These are phyloP conservation scores for Endomychus coccineus DNA, from an alignment of 2,888 invertebrate genomes.

Conservation along the genomic window DNA sequence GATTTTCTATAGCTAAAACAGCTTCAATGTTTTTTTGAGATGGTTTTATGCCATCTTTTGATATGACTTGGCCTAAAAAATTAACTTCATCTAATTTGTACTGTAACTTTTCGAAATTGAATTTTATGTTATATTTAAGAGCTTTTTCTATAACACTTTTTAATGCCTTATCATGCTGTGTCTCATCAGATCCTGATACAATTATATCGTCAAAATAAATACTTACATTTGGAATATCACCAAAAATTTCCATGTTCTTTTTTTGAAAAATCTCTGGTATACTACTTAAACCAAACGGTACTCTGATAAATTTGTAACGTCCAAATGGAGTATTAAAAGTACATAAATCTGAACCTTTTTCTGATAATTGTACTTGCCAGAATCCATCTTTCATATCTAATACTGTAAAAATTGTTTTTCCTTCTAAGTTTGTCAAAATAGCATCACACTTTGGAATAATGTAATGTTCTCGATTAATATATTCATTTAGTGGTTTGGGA, in stretches of 20 bases:
- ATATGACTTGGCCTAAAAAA: constrained; percentile 18
- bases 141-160: constrained; percentile 16
- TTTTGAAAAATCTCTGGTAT: constrained; percentile 3
- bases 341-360: constrained; percentile 3
- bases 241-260: constrained; percentile 4
- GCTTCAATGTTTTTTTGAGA: constrained; percentile 16
- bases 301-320: no score
- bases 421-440: constrained; percentile 1
- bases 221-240: constrained; percentile 3
- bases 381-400: no score
- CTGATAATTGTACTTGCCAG: constrained; percentile 1
- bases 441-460: no score
- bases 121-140: constrained; percentile 19
- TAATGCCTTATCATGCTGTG: constrained; percentile 20
- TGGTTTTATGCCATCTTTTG: constrained; percentile 15
- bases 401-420: constrained; percentile 5
- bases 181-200: constrained; percentile 17
- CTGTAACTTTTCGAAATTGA: constrained; percentile 23
- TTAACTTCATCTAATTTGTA: constrained; percentile 16
- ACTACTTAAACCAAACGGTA: constrained; percentile 2
- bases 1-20: constrained; percentile 11
- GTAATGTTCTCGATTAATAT: no score
- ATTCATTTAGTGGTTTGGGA: no score
- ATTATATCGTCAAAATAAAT: constrained; percentile 13
- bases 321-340: constrained; percentile 6